These are phyloP conservation scores for Diachrysia chrysitis DNA, from an alignment of 2,888 invertebrate species.

Conservation along the genomic window DNA sequence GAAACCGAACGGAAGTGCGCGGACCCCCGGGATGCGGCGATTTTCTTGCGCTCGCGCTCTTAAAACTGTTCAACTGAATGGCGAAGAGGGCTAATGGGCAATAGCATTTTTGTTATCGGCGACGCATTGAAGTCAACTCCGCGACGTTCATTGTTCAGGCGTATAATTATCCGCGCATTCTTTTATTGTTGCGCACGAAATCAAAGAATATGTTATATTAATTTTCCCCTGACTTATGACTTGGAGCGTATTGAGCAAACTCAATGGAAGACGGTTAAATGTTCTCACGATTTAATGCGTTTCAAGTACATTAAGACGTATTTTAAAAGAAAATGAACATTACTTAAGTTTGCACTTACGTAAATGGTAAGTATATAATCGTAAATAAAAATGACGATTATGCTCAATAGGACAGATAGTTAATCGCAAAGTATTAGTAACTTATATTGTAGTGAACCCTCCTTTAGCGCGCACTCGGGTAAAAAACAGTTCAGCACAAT, in stretches of 20 bases:
- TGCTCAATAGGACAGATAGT: not conserved
- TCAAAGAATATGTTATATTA: conserved; percentile 87
- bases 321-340: conserved; percentile 10
- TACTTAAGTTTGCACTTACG: not conserved
- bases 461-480: no score
- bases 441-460: no score
- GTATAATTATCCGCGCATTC: conserved; percentile 85
- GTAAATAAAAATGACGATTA: not conserved
- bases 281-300: conserved; percentile 84
- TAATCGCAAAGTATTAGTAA: not conserved
- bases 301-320: conserved; percentile 59
- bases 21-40: conserved; percentile 84
- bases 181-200: conserved; percentile 83
- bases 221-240: conserved; percentile 86
- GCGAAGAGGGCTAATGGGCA: conserved; percentile 81
- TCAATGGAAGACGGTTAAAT: conserved; percentile 87
- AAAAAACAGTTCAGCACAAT: no score
- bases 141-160: conserved; percentile 82
- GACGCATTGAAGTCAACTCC: conserved; percentile 83
- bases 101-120: conserved; percentile 79
- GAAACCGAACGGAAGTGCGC: conserved; percentile 87
- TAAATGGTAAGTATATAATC: not conserved
- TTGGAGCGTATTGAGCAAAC: conserved; percentile 79
- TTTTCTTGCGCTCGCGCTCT: conserved; percentile 85
- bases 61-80: conserved; percentile 66